phyloP scores from a whole-genome alignment of 2,797 vertebrate species.

The Meriones psammophilus region DNA sequence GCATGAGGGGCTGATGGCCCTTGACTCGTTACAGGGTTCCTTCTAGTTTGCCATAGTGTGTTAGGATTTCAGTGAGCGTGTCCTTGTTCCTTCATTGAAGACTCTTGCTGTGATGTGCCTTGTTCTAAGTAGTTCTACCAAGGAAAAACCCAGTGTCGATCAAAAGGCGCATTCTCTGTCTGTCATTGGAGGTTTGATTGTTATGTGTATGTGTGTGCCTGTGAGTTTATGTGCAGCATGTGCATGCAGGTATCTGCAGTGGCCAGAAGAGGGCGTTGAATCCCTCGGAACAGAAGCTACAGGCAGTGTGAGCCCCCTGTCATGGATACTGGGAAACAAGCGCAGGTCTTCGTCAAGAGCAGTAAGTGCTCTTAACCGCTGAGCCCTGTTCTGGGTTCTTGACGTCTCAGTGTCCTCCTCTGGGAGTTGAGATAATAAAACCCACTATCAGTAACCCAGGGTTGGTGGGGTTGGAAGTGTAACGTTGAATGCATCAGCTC shows the following conservation, averaged over 20 bases:
- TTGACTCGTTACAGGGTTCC: not conserved
- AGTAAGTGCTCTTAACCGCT: not conserved
- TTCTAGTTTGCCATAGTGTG: no score
- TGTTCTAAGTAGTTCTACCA: not conserved
- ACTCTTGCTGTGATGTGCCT: not conserved
- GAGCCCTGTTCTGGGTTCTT: accelerated
- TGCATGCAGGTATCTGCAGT: not conserved
- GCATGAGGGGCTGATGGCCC: accelerated
- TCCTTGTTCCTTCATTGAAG: not conserved
- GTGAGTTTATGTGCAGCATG: not conserved
- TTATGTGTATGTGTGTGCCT: not conserved
- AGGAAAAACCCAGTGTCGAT: not conserved
- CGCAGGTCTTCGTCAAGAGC: not conserved
- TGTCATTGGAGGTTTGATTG: not conserved
- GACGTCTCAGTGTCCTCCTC: not conserved
- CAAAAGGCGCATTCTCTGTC: not conserved
- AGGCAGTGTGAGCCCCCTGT: not conserved
- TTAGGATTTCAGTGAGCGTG: not conserved
- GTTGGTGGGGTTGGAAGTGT: not conserved
- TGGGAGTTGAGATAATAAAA: accelerated
- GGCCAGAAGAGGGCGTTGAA: not conserved
- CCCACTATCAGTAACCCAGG: not conserved
- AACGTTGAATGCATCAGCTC: not conserved
- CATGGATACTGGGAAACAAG: not conserved
- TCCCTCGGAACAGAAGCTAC: not conserved